A percentile compares a stretch with the other conserved stretches of the same genome.
Conservation (phyloP, 2,888 invertebrate genomes). For the Metopia argyrocephala region DNA sequence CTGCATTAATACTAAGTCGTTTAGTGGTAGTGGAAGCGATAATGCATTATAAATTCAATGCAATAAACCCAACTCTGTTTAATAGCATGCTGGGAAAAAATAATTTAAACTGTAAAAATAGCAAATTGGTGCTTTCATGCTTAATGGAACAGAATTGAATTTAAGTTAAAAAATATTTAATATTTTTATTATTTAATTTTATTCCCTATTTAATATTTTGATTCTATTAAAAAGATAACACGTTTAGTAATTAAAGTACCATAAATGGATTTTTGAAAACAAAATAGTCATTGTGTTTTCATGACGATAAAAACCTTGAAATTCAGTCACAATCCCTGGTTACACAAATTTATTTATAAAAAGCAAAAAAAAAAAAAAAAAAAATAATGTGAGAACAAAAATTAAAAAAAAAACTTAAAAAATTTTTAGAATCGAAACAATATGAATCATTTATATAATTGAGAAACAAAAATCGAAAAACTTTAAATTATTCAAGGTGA, state of each 20-base stretch:
- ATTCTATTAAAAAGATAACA: slow-evolving; percentile 6
- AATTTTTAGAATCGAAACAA: slow-evolving; percentile 11
- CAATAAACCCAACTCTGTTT: too few relatives aligned
- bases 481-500: not conserved
- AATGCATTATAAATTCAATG: too few relatives aligned
- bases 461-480: not conserved
- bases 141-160: not conserved
- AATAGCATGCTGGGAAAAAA: too few relatives aligned
- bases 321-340: not conserved
- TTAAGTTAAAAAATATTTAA: not conserved
- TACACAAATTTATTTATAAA: not conserved
- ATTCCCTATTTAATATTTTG: not conserved
- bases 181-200: not conserved
- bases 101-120: too few relatives aligned
- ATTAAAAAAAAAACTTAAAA: not conserved
- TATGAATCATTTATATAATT: slow-evolving; percentile 28
- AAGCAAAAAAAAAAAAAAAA: not conserved
- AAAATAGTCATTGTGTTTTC: slow-evolving; percentile 19
- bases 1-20: too few relatives aligned
- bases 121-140: too few relatives aligned
- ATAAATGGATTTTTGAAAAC: slow-evolving; percentile 27
- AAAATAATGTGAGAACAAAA: slow-evolving; percentile 2
- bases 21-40: too few relatives aligned
- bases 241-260: slow-evolving; percentile 26
- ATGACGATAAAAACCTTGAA: slow-evolving; percentile 42